Percentiles rank a stretch among this genome's conserved stretches.
Conservation (phyloP, 1,140 invertebrate species). For the Hesperophylax magnus region DNA sequence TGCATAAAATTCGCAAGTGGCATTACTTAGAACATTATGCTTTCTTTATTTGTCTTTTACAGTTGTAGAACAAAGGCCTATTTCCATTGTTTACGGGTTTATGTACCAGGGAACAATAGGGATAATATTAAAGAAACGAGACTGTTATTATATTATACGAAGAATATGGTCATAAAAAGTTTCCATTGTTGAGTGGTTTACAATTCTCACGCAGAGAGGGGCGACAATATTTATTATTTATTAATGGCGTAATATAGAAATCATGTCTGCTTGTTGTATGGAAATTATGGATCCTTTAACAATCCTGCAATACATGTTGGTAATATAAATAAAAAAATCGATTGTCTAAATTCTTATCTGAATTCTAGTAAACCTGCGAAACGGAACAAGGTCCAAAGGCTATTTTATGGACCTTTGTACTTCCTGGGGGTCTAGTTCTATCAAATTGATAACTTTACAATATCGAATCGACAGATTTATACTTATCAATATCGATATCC, state of each 20-base stretch:
- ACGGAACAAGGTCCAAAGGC: too few species aligned
- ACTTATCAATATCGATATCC: too few species aligned
- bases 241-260: slow-evolving; percentile 9
- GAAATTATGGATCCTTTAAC: too few species aligned
- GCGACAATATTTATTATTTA: slow-evolving; percentile 28
- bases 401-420: too few species aligned
- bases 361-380: too few species aligned
- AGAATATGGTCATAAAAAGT: slow-evolving; percentile 36
- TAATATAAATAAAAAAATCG: too few species aligned
- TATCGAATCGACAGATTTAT: too few species aligned
- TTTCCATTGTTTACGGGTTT: slow-evolving; percentile 49
- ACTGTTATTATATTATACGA: slow-evolving; percentile 24
- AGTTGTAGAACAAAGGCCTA: slow-evolving; percentile 50
- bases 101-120: slow-evolving; percentile 47
- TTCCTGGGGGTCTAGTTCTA: too few species aligned
- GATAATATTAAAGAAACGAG: slow-evolving; percentile 51
- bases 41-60: slow-evolving; percentile 54
- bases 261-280: background rate
- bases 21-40: slow-evolving; percentile 50
- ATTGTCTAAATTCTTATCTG: too few species aligned
- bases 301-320: too few species aligned
- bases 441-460: too few species aligned
- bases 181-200: slow-evolving; percentile 30
- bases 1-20: slow-evolving; percentile 47
- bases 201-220: background rate